phyloP scores from a whole-genome alignment of 2,888 invertebrate genomes.

The Rhagonycha lutea region DNA sequence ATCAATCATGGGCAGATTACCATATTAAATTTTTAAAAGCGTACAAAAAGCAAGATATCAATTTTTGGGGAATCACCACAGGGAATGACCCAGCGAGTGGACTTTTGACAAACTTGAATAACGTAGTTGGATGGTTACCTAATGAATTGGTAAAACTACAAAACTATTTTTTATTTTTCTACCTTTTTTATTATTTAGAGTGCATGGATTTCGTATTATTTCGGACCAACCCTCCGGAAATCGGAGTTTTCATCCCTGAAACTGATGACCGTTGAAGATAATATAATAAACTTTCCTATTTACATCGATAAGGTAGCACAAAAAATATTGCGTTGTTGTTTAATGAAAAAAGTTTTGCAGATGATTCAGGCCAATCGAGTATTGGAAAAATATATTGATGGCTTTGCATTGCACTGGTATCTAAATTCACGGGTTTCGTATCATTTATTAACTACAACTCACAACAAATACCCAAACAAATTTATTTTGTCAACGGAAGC shows the following conservation, averaged over 20 bases:
- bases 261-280: slow-evolving; percentile 79
- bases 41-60: slow-evolving; percentile 69
- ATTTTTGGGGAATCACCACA: slow-evolving; percentile 83
- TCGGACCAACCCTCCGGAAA: slow-evolving; percentile 73
- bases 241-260: slow-evolving; percentile 63
- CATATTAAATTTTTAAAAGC: slow-evolving; percentile 78
- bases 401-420: slow-evolving; percentile 4
- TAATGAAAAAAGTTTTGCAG: neutral
- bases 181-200: slow-evolving; percentile 55
- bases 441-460: neutral
- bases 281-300: slow-evolving; percentile 66
- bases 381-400: neutral
- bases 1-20: slow-evolving; percentile 82
- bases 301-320: slow-evolving; percentile 64
- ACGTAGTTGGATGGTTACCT: slow-evolving; percentile 78
- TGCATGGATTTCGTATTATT: slow-evolving; percentile 70
- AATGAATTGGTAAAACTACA: slow-evolving; percentile 41
- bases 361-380: neutral
- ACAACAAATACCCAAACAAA: neutral
- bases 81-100: slow-evolving; percentile 86
- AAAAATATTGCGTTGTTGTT: neutral
- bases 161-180: neutral
- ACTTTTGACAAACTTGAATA: slow-evolving; percentile 59
- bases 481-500: slow-evolving; percentile 1
- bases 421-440: neutral